phyloP scores from a whole-genome alignment of 2,113 vertebrate species.

The Otocyon megalotis region DNA sequence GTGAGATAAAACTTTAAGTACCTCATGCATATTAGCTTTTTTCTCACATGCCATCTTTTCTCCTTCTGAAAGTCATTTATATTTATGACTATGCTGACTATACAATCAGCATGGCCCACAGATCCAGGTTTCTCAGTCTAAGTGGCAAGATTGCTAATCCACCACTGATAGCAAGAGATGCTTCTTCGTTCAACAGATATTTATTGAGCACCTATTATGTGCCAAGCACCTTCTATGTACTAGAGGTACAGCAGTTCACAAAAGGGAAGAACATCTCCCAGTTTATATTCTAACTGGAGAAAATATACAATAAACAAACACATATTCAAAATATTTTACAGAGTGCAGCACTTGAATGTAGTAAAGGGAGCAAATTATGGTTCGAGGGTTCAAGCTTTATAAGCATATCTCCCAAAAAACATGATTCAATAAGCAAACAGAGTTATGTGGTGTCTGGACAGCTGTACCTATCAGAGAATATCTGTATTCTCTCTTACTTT shows the following conservation, averaged over 20 bases:
- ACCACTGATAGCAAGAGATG: not conserved
- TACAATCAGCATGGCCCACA: not conserved
- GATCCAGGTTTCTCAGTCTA: not conserved
- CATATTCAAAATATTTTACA: conserved; percentile 36
- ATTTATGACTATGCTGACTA: not conserved
- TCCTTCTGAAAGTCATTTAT: not conserved
- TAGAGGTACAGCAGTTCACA: not conserved
- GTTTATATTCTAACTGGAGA: not conserved
- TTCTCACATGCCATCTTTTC: not conserved
- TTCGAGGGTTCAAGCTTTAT: not conserved
- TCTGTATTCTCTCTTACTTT: not conserved
- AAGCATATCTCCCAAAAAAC: not conserved
- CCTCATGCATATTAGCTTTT: not conserved
- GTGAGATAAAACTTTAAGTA: conserved; percentile 23
- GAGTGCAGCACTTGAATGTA: not conserved
- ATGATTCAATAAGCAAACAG: not conserved
- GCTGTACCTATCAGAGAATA: not conserved
- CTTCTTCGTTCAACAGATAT: not conserved
- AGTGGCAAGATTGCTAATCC: not conserved
- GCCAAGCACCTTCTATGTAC: not conserved
- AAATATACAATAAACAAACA: not conserved
- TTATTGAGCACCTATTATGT: not conserved
- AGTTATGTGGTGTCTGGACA: not conserved
- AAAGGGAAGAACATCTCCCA: not conserved
- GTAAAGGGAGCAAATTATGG: not conserved